Evolutionary conservation across 2,888 invertebrate genomes (phyloP).

Genomic region (Tachina fera): DNA sequence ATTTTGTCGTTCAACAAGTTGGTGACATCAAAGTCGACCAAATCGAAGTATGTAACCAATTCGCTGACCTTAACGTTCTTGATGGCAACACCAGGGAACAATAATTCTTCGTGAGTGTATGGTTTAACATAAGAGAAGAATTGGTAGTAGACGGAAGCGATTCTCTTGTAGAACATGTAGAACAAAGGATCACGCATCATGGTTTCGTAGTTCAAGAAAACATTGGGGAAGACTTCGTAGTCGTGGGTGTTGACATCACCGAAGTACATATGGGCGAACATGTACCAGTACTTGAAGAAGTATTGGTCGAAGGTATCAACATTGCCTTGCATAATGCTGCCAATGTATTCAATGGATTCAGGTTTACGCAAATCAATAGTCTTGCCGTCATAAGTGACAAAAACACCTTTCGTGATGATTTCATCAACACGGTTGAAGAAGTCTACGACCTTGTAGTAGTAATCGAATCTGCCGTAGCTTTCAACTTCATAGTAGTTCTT

Average conservation of each 20-base stretch:
- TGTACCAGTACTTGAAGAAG: slow-evolving; percentile 74
- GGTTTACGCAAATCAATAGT: slow-evolving; percentile 75
- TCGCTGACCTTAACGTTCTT: slow-evolving; percentile 86
- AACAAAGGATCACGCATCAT: slow-evolving; percentile 88
- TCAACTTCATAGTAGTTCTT: slow-evolving; percentile 84
- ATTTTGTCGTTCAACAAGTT: slow-evolving; percentile 85
- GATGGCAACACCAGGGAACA: slow-evolving; percentile 86
- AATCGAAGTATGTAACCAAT: slow-evolving; percentile 89
- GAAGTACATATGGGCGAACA: slow-evolving; percentile 69
- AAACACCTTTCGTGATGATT: slow-evolving; percentile 83
- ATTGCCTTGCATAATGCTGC: slow-evolving; percentile 84
- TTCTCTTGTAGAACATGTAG: slow-evolving; percentile 87
- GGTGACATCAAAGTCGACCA: slow-evolving; percentile 86
- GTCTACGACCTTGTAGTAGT: slow-evolving; percentile 54
- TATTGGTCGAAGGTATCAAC: slow-evolving; percentile 78
- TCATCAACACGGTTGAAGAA: slow-evolving; percentile 83
- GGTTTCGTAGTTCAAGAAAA: slow-evolving; percentile 86
- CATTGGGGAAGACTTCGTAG: slow-evolving; percentile 83
- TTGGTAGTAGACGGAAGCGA: slow-evolving; percentile 84
- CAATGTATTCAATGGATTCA: slow-evolving; percentile 84
- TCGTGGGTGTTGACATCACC: slow-evolving; percentile 73
- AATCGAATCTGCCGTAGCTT: slow-evolving; percentile 79
- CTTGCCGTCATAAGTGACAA: slow-evolving; percentile 74
- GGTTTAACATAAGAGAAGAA: slow-evolving; percentile 85
- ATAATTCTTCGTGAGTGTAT: slow-evolving; percentile 86